phyloP scores from a whole-genome alignment of 2,888 invertebrate species.

The Pelosia muscerda region DNA sequence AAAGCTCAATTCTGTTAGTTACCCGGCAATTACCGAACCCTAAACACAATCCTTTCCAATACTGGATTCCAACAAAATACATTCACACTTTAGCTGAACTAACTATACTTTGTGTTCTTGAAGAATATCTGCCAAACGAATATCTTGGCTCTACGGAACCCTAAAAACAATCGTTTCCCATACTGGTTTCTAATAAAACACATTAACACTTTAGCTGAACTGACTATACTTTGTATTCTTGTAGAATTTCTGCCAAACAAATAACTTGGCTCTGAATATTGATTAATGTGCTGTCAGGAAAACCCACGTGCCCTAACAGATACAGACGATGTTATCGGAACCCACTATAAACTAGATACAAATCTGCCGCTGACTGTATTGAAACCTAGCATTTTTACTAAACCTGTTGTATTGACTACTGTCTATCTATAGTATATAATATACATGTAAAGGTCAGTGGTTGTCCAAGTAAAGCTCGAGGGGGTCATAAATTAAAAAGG shows the following conservation, averaged over 20 bases:
- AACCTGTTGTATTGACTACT: conserved; percentile 3
- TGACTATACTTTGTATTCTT: too few relatives aligned
- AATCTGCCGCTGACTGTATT: conserved; percentile 30
- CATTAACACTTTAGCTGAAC: too few relatives aligned
- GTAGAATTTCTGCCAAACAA: too few relatives aligned
- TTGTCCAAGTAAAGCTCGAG: not conserved
- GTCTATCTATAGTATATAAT: not conserved
- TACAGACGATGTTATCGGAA: conserved; percentile 5
- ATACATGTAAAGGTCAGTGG: not conserved
- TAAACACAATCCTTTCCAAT: not conserved
- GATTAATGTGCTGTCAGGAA: not conserved
- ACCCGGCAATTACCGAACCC: not conserved
- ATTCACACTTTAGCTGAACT: not conserved
- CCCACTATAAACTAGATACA: conserved; percentile 6
- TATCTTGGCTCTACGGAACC: too few relatives aligned
- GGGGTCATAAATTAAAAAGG: not conserved
- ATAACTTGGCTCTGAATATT: not conserved
- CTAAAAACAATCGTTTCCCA: too few relatives aligned
- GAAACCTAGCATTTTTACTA: conserved; percentile 21
- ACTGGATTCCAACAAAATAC: not conserved
- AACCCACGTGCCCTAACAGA: not conserved
- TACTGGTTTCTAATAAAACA: too few relatives aligned
- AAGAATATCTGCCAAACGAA: not conserved
- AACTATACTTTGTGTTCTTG: not conserved
- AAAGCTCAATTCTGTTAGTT: not conserved